Base-by-base conservation (phyloP, 2,113 vertebrate species). In the Lagopus leucura region DNA sequence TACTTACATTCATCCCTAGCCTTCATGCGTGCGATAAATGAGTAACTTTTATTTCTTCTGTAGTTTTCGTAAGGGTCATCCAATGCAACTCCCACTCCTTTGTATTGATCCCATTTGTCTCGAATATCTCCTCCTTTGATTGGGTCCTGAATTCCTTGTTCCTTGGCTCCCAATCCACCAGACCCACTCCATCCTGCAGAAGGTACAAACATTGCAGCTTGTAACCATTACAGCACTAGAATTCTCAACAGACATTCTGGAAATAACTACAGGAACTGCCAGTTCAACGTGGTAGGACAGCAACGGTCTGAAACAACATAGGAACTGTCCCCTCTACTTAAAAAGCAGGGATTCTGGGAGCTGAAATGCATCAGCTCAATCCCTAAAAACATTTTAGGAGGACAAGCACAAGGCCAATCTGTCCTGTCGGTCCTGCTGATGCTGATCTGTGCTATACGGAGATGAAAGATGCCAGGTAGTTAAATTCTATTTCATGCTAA, bases 51-150 rank as follows among this genome's bases (percentile, higher is more conserved):
- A 96, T 99, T 99, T 80, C 99, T 97, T 65, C 99, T 97, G 94
- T 99, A 99, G 97, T 99, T 99, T 90, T 99, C 99, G 0, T 99
- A 99, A 4, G 99, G 99, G 96, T 99, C 99, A 0, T 99, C 99
- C 81, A 99, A 96, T 4, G 99, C 98, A 72, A 99, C 99, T 2
- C 99, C 99, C 52, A 99, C 99, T 8, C 99, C 99, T 96, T 99
- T 99, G 86, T 99, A 99, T 96, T 99, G 99, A 98, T 99, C 99
- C 99, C 99, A 99, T 93, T 99, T 99, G 96, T 99, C 99, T 47
- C 99, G 97, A 45, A 99, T 95, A 11, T 99, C 99, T 1, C 99
- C 99, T 42, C 99, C 99, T 96, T 99, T 99, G 94, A 99, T 99
- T 52, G 99, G 99, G 96, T 99, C 99, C 96, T 99, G 99, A 93